Percentiles rank a stretch among this genome's conserved stretches.
These are phyloP conservation scores for Knipowitschia caucasica DNA, from an alignment of 2,797 vertebrate genomes.

Conservation along the genomic window DNA sequence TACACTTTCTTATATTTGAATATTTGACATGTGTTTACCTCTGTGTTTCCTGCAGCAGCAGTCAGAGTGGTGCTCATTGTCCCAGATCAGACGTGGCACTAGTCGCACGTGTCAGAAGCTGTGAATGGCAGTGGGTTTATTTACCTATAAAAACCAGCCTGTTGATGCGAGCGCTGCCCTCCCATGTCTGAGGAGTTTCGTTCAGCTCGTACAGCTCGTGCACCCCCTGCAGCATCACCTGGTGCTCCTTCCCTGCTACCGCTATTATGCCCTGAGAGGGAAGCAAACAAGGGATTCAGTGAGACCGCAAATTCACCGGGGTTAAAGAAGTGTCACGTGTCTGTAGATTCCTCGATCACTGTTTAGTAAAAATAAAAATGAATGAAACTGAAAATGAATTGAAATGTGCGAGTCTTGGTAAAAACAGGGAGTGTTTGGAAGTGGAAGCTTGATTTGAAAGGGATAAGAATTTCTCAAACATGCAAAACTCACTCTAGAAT, in stretches of 20 bases:
- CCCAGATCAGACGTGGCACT: background rate
- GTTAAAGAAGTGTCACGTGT: too few species aligned
- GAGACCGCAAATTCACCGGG: background rate
- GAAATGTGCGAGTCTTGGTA: too few species aligned
- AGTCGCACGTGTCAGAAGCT: background rate
- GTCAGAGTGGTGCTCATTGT: background rate
- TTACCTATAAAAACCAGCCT: conserved; percentile 92
- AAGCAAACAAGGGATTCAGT: background rate
- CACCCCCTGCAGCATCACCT: conserved; percentile 92
- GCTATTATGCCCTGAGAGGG: conserved; percentile 86
- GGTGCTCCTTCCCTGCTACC: conserved; percentile 81
- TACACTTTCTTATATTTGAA: too few species aligned
- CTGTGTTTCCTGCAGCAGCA: too few species aligned
- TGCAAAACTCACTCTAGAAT: too few species aligned
- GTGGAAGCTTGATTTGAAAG: too few species aligned
- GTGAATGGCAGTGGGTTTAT: conserved; percentile 11
- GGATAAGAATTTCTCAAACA: too few species aligned
- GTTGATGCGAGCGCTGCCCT: conserved; percentile 77
- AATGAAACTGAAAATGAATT: too few species aligned
- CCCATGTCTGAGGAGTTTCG: conserved; percentile 86
- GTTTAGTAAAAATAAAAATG: too few species aligned
- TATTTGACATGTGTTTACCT: too few species aligned
- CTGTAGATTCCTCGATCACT: too few species aligned
- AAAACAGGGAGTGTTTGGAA: too few species aligned
- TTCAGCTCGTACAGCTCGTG: conserved; percentile 94